phyloP scores from a whole-genome alignment of 2,113 vertebrate species.

The Pseudopodoces humilis region DNA sequence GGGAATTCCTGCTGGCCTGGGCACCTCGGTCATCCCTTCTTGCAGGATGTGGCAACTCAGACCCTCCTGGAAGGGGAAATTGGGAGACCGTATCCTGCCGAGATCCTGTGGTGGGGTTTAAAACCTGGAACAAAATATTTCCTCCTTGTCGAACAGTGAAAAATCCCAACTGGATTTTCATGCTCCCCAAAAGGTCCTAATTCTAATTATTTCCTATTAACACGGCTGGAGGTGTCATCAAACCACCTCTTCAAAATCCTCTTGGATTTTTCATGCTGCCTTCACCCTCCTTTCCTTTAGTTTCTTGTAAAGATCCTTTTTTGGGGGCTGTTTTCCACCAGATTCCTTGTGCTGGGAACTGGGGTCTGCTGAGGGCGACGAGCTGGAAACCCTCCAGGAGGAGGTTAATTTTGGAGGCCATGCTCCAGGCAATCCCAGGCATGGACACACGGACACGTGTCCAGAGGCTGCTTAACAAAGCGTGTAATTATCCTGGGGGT shows the following conservation, averaged over 20 bases:
- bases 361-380: fast-evolving
- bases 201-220: neutral
- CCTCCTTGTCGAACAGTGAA: fast-evolving
- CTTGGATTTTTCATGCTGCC: neutral
- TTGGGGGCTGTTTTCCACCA: neutral
- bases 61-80: neutral
- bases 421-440: neutral
- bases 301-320: neutral
- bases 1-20: neutral
- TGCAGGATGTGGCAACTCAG: neutral
- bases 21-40: neutral
- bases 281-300: neutral
- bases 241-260: neutral
- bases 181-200: neutral
- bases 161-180: neutral
- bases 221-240: neutral
- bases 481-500: neutral
- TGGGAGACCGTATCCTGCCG: fast-evolving
- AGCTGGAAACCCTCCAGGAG: neutral
- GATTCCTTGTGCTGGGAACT: neutral
- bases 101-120: neutral
- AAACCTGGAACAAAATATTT: neutral
- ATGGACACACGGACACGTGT: neutral
- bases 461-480: neutral
- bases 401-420: neutral